Evolutionary conservation across 2,888 invertebrate genomes (phyloP), one percentile per base, ranked within the genome.

Genomic region (Mythimna vitellina): DNA sequence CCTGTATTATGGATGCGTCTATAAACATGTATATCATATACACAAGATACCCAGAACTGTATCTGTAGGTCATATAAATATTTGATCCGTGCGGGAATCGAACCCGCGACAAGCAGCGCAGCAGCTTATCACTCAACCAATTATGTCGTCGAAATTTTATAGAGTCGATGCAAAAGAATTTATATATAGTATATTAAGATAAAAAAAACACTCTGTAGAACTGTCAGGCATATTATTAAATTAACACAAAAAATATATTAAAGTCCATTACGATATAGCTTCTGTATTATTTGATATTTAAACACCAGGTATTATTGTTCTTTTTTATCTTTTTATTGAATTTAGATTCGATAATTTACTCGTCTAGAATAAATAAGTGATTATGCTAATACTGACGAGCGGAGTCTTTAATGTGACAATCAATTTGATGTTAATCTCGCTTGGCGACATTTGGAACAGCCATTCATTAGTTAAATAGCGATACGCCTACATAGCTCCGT

Each of bases 341-440:
- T 70, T 38, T 22, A 25, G 65, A 78, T 76, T 10, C 25, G 35
- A 54, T 61, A 65, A 63, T 68, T 65, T 65, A 78, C 17, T 78
- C 8, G 29, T 57, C 35, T 25, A 53, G 60, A 80, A 80, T 65
- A n/a, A 67, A 76, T 71, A 71, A 57, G 32, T 57, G 42, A 78
- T 78, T 70, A 78, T 70, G 82, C 58, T 67, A 78, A 81, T 79
- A 53, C 53, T 29, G 32, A 66, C n/a, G 58, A 20, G 63, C 73
- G 80, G 68, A 12, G 62, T 42, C 35, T 81, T 71, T 80, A 29
- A 68, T 58, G 14, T 61, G 68, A 61, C 64, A 46, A 66, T 77
- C 57, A 69, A 72, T 56, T 77, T 67, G 65, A 81, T 68, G 56
- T n/a, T 70, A 58, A 80, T 80, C 66, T 64, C 20, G 22, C n/a